Evolutionary conservation across 2,113 vertebrate species (phyloP).

Genomic region (Helogale parvula): DNA sequence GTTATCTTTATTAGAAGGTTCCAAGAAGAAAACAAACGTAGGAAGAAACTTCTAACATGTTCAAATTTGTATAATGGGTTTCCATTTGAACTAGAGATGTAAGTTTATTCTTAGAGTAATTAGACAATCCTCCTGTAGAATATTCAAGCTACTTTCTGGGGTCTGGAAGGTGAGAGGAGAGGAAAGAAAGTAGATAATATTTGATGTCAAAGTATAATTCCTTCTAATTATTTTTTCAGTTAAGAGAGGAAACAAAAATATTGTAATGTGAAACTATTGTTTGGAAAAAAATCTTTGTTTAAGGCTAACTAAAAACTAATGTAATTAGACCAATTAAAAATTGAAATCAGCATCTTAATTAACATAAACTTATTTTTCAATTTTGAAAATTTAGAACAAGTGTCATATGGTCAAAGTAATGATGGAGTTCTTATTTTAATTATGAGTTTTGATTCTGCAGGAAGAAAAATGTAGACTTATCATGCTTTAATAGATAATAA

Average conservation of each 20-base stretch:
- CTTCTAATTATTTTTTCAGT: neutral
- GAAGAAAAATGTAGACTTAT: constrained; percentile 78
- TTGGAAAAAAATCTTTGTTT: neutral
- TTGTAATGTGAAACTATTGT: neutral
- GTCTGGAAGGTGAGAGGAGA: neutral
- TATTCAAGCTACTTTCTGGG: neutral
- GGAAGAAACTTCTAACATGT: neutral
- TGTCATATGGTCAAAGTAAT: neutral
- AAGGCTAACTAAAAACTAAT: constrained; percentile 24
- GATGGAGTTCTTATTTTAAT: constrained; percentile 49
- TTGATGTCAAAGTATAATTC: constrained; percentile 24
- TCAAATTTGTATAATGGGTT: neutral
- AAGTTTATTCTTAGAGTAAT: neutral
- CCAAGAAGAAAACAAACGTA: neutral
- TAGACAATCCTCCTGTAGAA: neutral
- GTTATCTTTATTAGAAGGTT: neutral
- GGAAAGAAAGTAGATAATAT: neutral
- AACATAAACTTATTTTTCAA: neutral
- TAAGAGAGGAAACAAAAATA: neutral
- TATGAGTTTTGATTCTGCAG: constrained; percentile 29
- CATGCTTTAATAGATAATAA: constrained; percentile 78
- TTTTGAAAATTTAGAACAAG: neutral
- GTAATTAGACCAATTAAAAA: constrained; percentile 26
- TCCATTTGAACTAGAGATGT: neutral
- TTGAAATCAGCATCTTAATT: neutral